phyloP scores from a whole-genome alignment of 2,888 invertebrate species.

The Mycogona germanica region DNA sequence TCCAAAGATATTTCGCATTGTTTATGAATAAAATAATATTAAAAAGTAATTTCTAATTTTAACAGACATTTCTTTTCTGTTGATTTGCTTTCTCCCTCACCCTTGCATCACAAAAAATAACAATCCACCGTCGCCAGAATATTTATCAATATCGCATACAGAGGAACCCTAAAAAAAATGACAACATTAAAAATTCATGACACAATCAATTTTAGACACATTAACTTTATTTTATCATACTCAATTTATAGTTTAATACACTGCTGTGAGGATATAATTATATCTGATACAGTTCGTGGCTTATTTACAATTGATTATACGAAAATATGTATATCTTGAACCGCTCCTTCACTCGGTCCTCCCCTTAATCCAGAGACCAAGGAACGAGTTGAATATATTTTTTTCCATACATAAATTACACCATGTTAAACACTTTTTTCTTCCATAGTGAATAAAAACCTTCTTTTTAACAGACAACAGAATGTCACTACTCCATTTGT shows the following conservation, averaged over 20 bases:
- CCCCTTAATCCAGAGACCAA: background rate
- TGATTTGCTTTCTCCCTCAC: no score
- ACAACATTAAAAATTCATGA: no score
- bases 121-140: background rate
- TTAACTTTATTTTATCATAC: no score
- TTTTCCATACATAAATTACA: slow-evolving; percentile 1
- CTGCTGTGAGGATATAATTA: slow-evolving; percentile 12
- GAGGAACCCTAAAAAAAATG: background rate
- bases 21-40: no score
- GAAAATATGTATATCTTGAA: slow-evolving; percentile 11
- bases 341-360: background rate
- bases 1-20: no score
- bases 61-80: no score
- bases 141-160: background rate
- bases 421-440: slow-evolving; percentile 9
- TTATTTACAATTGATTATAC: slow-evolving; percentile 9
- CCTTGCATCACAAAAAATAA: no score
- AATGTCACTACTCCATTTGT: background rate
- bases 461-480: slow-evolving; percentile 1
- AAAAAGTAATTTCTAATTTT: no score
- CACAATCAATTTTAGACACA: no score
- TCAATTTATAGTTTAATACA: slow-evolving; percentile 10
- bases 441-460: background rate
- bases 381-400: slow-evolving; percentile 9
- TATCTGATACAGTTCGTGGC: slow-evolving; percentile 5